phyloP scores from a whole-genome alignment of 2,888 invertebrate species.

The Leucophora obtusa region DNA sequence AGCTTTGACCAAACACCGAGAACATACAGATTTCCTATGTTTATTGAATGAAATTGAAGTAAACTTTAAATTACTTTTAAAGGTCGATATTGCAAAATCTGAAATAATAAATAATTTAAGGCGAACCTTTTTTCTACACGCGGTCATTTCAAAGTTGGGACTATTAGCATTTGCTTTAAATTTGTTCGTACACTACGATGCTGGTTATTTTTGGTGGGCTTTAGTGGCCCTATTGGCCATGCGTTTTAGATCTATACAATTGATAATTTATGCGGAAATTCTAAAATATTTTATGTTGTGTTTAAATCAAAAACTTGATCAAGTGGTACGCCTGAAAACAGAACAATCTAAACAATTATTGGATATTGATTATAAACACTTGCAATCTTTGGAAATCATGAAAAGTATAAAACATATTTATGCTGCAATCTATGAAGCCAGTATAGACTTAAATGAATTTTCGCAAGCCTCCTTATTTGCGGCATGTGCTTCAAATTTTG shows the following conservation, averaged over 20 bases:
- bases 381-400: slow-evolving; percentile 54
- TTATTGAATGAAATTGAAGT: slow-evolving; percentile 47
- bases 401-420: slow-evolving; percentile 55
- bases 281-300: slow-evolving; percentile 28
- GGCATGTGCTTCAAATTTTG: slow-evolving; percentile 53
- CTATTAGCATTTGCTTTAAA: slow-evolving; percentile 20
- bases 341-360: slow-evolving; percentile 42
- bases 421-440: slow-evolving; percentile 54
- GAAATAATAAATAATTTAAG: slow-evolving; percentile 4
- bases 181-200: background rate
- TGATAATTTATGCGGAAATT: slow-evolving; percentile 51
- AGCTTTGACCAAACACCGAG: slow-evolving; percentile 36
- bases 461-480: slow-evolving; percentile 65
- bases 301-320: slow-evolving; percentile 56
- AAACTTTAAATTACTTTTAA: slow-evolving; percentile 51
- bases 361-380: slow-evolving; percentile 52
- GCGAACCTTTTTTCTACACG: background rate
- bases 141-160: slow-evolving; percentile 1
- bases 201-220: slow-evolving; percentile 38
- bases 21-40: slow-evolving; percentile 58
- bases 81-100: slow-evolving; percentile 16
- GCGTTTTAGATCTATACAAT: slow-evolving; percentile 56
- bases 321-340: slow-evolving; percentile 59
- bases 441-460: slow-evolving; percentile 58
- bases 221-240: slow-evolving; percentile 56